phyloP scores from a whole-genome alignment of 2,797 vertebrate genomes.

The Emydoidea blandingii region DNA sequence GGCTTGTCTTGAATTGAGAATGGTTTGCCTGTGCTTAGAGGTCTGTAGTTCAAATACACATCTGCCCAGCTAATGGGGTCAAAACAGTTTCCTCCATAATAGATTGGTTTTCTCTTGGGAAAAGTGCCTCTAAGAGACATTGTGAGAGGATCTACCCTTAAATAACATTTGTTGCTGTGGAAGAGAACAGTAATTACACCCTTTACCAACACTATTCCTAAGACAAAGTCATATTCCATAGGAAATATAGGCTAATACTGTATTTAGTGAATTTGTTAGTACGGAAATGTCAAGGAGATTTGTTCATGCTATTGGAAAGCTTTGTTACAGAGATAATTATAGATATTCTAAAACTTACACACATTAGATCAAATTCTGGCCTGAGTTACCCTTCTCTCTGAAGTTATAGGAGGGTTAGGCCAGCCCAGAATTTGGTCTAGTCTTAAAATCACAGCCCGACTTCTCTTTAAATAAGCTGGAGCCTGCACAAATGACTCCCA shows the following conservation, averaged over 20 bases:
- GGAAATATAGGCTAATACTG: conserved; percentile 1
- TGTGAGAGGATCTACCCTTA: conserved; percentile 66
- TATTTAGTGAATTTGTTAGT: not conserved
- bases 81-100: conserved; percentile 65
- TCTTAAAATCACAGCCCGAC: not conserved
- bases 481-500: not conserved
- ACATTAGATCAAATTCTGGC: not conserved
- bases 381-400: not conserved
- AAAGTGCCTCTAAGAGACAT: conserved; percentile 68
- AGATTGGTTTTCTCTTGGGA: conserved; percentile 63
- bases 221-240: conserved; percentile 47
- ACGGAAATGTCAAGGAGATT: not conserved
- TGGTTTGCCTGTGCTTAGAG: not conserved
- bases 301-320: not conserved
- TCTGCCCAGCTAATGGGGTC: conserved; percentile 75
- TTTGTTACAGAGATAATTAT: not conserved
- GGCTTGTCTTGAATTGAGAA: not conserved
- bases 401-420: not conserved
- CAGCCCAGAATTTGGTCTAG: not conserved
- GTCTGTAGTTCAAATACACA: conserved; percentile 64
- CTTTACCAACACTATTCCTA: conserved; percentile 41
- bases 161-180: conserved; percentile 69
- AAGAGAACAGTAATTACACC: conserved; percentile 73
- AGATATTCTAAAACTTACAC: not conserved
- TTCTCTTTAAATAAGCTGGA: not conserved